Conservation (phyloP, 2,888 invertebrate species). For the Timandra comae region DNA sequence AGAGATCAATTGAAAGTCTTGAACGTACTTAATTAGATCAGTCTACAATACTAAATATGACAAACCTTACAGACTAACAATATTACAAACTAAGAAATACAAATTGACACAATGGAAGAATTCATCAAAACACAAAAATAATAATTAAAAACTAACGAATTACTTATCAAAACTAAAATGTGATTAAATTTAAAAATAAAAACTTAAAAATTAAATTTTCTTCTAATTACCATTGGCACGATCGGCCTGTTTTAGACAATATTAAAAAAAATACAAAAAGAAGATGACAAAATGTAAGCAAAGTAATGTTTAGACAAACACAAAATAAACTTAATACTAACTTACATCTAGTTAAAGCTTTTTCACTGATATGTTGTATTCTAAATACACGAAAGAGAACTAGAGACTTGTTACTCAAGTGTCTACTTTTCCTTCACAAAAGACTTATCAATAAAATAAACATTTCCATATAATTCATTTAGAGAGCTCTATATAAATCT, state of each 20-base stretch:
- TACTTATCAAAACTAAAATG: too few relatives aligned
- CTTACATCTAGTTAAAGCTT: slow-evolving; percentile 21
- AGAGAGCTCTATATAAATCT: slow-evolving; percentile 19
- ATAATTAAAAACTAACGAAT: slow-evolving; percentile 18
- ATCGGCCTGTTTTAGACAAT: slow-evolving; percentile 56
- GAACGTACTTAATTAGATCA: slow-evolving; percentile 59
- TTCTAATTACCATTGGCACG: slow-evolving; percentile 56
- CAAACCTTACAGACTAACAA: slow-evolving; percentile 8
- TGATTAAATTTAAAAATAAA: slow-evolving; percentile 21
- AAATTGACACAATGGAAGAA: slow-evolving; percentile 51
- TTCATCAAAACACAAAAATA: slow-evolving; percentile 37
- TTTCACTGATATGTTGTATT: slow-evolving; percentile 10
- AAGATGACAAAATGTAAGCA: slow-evolving; percentile 10
- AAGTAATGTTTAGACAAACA: slow-evolving; percentile 10
- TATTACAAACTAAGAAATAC: slow-evolving; percentile 12
- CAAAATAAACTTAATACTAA: slow-evolving; percentile 8
- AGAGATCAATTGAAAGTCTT: slow-evolving; percentile 76
- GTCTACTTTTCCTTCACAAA: slow-evolving; percentile 7
- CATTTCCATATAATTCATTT: slow-evolving; percentile 17
- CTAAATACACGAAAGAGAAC: slow-evolving; percentile 5
- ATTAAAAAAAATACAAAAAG: slow-evolving; percentile 17
- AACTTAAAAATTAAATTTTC: neutral
- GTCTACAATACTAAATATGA: slow-evolving; percentile 39
- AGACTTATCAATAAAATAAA: slow-evolving; percentile 7
- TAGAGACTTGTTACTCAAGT: neutral